phyloP scores from a whole-genome alignment of 2,797 vertebrate species.

The Chromis chromis region DNA sequence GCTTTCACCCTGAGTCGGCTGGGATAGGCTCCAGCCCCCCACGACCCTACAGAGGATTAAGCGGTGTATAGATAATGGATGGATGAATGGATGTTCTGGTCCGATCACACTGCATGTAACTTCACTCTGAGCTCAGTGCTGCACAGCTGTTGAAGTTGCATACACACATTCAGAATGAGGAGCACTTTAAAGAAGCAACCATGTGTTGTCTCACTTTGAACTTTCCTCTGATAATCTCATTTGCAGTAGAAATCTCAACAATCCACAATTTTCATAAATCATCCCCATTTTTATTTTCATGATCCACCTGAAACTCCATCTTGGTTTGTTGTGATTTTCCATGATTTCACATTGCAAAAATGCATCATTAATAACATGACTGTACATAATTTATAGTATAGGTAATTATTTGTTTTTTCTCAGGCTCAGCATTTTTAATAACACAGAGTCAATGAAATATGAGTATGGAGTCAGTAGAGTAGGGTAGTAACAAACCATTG shows the following conservation, averaged over 20 bases:
- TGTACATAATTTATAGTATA: constrained; percentile 45
- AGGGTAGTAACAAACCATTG: constrained; percentile 8
- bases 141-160: constrained; percentile 31
- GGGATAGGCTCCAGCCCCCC: no score
- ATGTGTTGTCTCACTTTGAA: constrained; percentile 4
- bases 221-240: background rate
- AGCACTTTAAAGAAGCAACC: constrained; percentile 43
- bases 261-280: background rate
- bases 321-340: constrained; percentile 16
- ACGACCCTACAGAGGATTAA: no score
- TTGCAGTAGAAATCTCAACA: constrained; percentile 1
- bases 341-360: constrained; percentile 35
- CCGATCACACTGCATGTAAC: background rate
- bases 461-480: background rate
- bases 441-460: constrained; percentile 15
- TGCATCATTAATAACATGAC: constrained; percentile 11
- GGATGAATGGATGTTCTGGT: background rate
- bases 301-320: constrained; percentile 11
- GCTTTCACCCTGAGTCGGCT: no score
- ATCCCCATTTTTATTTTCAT: constrained; percentile 13
- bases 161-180: constrained; percentile 32
- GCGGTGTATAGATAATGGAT: no score
- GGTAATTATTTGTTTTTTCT: constrained; percentile 29
- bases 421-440: constrained; percentile 25
- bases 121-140: constrained; percentile 25